These are phyloP conservation scores for Phaenicophaeus curvirostris DNA, from an alignment of 2,797 vertebrate genomes.

Conservation along the genomic window DNA sequence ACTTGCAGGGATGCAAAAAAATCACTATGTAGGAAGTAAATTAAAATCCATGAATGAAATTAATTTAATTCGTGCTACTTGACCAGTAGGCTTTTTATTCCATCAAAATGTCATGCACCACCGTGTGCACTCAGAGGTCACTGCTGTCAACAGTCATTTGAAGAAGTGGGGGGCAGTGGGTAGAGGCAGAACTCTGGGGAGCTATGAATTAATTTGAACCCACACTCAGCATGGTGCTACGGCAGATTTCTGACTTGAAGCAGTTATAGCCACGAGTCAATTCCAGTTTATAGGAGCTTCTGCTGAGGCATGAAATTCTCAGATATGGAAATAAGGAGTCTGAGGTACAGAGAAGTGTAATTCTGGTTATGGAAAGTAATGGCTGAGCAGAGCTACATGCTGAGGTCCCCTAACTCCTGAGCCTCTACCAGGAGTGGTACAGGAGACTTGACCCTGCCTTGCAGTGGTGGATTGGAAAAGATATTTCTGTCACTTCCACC, in stretches of 20 bases:
- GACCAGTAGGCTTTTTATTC: neutral
- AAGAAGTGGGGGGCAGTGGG: neutral
- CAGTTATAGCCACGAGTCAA: neutral
- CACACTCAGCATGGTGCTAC: neutral
- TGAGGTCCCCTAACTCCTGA: neutral
- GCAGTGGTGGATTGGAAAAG: too few relatives aligned
- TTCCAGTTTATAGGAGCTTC: neutral
- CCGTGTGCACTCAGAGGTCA: neutral
- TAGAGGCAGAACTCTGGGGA: neutral
- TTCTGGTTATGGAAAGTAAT: neutral
- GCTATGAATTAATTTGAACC: neutral
- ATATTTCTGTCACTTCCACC: neutral
- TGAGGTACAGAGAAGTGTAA: neutral
- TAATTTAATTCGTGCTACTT: constrained; percentile 13
- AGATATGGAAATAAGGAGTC: neutral
- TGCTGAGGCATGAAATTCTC: neutral
- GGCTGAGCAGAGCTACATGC: neutral
- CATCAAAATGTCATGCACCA: neutral
- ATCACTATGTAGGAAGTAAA: constrained; percentile 21
- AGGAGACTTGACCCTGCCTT: neutral
- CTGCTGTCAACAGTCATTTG: neutral
- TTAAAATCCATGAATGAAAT: constrained; percentile 32
- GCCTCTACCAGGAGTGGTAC: too few relatives aligned
- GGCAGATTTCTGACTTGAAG: neutral
- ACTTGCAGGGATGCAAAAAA: constrained; percentile 10